phyloP scores from a whole-genome alignment of 2,113 vertebrate species.

The Limanda limanda region DNA sequence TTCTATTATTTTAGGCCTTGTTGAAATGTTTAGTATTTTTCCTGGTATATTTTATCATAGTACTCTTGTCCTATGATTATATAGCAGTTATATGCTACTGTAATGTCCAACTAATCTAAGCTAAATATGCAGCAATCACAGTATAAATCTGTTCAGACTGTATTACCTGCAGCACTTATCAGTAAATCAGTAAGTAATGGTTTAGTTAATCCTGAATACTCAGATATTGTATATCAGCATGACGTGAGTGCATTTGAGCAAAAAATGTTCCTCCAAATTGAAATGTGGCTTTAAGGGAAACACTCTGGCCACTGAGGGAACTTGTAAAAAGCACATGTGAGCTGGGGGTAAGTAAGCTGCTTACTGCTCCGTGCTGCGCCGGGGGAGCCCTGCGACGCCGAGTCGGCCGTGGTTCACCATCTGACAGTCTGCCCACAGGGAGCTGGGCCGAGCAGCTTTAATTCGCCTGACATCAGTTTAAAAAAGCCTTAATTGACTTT shows the following conservation, averaged over 20 bases:
- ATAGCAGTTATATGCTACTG: no score
- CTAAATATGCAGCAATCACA: no score
- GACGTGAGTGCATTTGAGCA: not conserved
- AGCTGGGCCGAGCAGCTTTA: conserved; percentile 58
- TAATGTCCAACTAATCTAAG: no score
- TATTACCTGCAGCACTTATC: no score
- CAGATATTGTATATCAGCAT: not conserved
- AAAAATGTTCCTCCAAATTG: conserved; percentile 31
- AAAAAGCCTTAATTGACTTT: conserved; percentile 76
- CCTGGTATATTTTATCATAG: no score
- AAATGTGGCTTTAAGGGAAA: conserved; percentile 43
- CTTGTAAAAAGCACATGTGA: conserved; percentile 50
- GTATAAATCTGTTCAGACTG: no score
- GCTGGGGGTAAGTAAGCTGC: conserved; percentile 62
- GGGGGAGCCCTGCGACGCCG: conserved; percentile 60
- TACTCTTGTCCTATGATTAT: no score
- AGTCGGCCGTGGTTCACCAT: conserved; percentile 64
- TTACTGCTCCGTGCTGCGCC: conserved; percentile 60
- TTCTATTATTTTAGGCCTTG: no score
- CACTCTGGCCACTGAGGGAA: conserved; percentile 5
- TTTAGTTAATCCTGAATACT: no score
- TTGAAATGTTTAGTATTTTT: no score
- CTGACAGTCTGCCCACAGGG: conserved; percentile 63
- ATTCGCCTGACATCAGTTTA: conserved; percentile 72
- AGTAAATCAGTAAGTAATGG: no score